Evolutionary conservation across 2,888 invertebrate species (phyloP).

Genomic region (Apotomis betuletana): DNA sequence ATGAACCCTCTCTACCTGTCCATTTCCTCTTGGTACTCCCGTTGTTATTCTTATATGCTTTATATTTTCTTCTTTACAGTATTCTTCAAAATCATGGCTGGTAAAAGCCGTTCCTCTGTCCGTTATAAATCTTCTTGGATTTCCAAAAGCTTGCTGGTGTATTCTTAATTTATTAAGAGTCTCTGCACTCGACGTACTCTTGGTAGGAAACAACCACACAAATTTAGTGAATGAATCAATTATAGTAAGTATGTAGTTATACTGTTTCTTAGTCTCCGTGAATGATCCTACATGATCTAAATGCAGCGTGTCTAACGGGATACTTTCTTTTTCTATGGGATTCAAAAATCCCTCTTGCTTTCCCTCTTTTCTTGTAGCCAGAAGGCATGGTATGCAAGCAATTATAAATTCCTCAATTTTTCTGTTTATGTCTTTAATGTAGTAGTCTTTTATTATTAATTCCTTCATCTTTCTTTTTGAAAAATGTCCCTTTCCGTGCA

Average conservation of each 20-base stretch:
- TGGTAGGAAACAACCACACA: conserved; percentile 58
- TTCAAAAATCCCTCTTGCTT: conserved; percentile 48
- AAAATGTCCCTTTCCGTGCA: conserved; percentile 58
- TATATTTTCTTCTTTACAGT: conserved; percentile 57
- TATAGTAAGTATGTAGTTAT: conserved; percentile 58
- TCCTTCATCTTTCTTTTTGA: conserved; percentile 49
- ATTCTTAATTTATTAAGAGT: conserved; percentile 49
- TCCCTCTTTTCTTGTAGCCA: conserved; percentile 48
- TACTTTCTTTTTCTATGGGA: conserved; percentile 50
- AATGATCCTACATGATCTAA: conserved; percentile 60
- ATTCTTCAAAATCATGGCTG: conserved; percentile 54
- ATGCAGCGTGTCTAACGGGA: conserved; percentile 55
- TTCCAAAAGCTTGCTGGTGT: conserved; percentile 56
- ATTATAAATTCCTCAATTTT: conserved; percentile 43
- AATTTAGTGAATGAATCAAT: conserved; percentile 61
- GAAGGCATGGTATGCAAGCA: conserved; percentile 46
- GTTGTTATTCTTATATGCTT: conserved; percentile 51
- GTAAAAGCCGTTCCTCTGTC: conserved; percentile 61
- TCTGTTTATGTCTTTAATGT: conserved; percentile 46
- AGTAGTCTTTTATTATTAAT: conserved; percentile 51
- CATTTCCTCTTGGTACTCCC: conserved; percentile 57
- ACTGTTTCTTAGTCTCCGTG: conserved; percentile 53
- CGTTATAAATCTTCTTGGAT: conserved; percentile 55
- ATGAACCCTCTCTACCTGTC: conserved; percentile 50
- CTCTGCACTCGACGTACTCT: conserved; percentile 52